Evolutionary conservation across 2,113 vertebrate species (phyloP), one percentile per base, ranked within the genome.

Genomic region (Neotoma lepida): DNA sequence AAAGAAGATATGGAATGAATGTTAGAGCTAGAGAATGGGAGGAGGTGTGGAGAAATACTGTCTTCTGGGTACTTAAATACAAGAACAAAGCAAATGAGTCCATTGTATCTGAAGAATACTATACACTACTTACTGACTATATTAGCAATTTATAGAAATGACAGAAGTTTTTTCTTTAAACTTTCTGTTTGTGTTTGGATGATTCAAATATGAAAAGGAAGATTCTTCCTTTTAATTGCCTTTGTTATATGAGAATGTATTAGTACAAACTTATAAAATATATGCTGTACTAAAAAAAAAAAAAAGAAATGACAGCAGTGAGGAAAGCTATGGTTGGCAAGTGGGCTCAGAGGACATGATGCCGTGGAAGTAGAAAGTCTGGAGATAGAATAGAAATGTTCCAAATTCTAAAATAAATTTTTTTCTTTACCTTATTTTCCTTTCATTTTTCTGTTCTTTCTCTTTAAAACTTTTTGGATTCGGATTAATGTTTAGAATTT

Each of bases 401-500:
- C 61, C 61, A 49, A 70, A 86, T 54, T 5, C 14, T 88, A 35
- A 26, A 44, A 46, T 68, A 66, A 76, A 39, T 88, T 85, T 56
- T 41, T 15, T 56, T 80, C 3, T 89, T 80, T 39, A 1, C 10
- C n/a, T 22, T 28, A 66, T 68, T 88, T 92, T 84, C 33, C 15
- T 88, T 56, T 0, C 58, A 78, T 81, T 56, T 56, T 78, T 2
- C 17, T 76, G 4, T 86, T 82, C 15, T 68, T 93, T 58, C 68
- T 87, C 46, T 63, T n/a, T 76, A 88, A 94, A n/a, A 2, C 4
- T 73, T 61, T 56, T 63, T 80, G 9, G 24, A 90, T 0, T 91
- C 63, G 10, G 41, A 87, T 89, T 93, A 71, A 80, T 54, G 91
- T 95, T 93, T 76, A 61, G 64, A 88, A 68, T 26, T 73, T 87